Evolutionary conservation across 2,797 vertebrate species (phyloP).

Genomic region (Sciurus vulgaris): DNA sequence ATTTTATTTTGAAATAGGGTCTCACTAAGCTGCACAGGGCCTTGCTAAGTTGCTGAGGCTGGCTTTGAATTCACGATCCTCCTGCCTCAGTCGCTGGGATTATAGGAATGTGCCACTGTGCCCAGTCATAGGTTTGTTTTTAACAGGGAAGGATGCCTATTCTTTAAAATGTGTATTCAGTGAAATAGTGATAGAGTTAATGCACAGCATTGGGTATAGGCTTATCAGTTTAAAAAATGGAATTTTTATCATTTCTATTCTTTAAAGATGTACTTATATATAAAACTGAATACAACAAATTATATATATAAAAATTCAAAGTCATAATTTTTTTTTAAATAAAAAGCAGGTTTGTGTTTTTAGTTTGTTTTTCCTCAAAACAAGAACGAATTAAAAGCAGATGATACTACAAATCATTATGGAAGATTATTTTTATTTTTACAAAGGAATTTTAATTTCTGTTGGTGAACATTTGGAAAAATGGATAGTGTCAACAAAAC

Average conservation of each 20-base stretch:
- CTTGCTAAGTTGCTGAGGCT: no score
- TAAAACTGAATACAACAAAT: not conserved
- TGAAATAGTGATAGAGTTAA: slow-evolving; percentile 15
- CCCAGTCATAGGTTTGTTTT: not conserved
- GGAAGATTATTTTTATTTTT: not conserved
- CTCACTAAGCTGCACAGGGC: no score
- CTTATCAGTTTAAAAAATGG: not conserved
- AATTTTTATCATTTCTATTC: not conserved
- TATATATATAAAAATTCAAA: not conserved
- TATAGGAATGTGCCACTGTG: no score
- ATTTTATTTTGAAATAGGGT: no score
- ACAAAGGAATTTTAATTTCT: not conserved
- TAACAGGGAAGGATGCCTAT: not conserved
- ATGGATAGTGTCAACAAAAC: not conserved
- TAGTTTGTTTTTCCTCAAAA: not conserved
- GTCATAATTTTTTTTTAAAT: not conserved
- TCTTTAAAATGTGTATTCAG: not conserved
- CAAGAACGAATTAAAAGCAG: not conserved
- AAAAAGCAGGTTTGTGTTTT: not conserved
- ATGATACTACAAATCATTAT: not conserved
- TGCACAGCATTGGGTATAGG: not conserved
- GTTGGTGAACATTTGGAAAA: not conserved
- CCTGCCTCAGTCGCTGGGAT: no score
- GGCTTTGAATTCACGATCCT: no score
- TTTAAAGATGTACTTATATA: not conserved